Evolutionary conservation across 2,888 invertebrate genomes (phyloP).

Genomic region (Sinohyriopsis cumingii): DNA sequence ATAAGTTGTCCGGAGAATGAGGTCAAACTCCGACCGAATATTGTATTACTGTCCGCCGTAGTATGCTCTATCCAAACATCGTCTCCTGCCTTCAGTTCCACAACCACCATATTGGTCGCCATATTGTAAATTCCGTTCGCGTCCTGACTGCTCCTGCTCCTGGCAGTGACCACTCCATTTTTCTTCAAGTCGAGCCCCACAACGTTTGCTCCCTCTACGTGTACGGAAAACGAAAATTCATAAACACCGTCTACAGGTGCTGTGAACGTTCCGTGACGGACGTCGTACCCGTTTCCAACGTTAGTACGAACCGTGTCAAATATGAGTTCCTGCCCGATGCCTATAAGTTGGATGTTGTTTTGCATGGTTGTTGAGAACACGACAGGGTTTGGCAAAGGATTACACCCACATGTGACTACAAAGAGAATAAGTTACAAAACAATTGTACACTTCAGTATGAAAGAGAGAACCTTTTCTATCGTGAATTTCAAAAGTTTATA

Average conservation of each 20-base stretch:
- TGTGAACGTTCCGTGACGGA: conserved; percentile 30
- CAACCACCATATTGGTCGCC: conserved; percentile 30
- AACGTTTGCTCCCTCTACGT: conserved; percentile 15
- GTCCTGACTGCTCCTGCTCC: conserved; percentile 14
- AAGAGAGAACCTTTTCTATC: too few species aligned
- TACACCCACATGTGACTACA: conserved; percentile 30
- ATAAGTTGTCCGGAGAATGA: conserved; percentile 35
- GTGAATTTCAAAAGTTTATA: too few species aligned
- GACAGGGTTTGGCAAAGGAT: conserved; percentile 17
- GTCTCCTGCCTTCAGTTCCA: conserved; percentile 25
- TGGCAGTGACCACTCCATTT: too few species aligned
- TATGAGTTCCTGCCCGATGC: conserved; percentile 24
- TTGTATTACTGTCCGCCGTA: conserved; percentile 24
- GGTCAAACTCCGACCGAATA: conserved; percentile 22
- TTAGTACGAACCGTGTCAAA: conserved; percentile 17
- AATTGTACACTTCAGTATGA: too few species aligned
- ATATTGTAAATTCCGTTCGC: conserved; percentile 22
- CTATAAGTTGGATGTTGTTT: conserved; percentile 16
- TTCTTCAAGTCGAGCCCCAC: conserved; percentile 19
- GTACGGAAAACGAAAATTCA: conserved; percentile 25
- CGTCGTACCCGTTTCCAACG: conserved; percentile 28
- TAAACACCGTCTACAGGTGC: conserved; percentile 33
- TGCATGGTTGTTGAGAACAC: conserved; percentile 27
- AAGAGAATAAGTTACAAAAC: not conserved
- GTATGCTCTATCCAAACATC: conserved; percentile 34